Evolutionary conservation across 2,113 vertebrate genomes (phyloP).

Genomic region (Oxyruncus cristatus): DNA sequence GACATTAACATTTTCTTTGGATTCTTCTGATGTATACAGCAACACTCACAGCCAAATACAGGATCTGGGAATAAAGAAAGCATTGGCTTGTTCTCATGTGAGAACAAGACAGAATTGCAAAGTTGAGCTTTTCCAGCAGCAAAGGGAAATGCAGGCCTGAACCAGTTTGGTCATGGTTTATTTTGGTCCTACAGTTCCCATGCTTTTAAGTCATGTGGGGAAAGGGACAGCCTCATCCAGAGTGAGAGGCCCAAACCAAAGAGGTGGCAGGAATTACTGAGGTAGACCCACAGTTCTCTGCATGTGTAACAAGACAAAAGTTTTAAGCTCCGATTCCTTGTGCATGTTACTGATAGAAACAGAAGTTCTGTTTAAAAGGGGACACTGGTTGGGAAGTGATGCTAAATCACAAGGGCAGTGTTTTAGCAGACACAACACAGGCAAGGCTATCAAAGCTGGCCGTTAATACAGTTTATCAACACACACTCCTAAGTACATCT

Average conservation of each 20-base stretch:
- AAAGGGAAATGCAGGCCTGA: neutral
- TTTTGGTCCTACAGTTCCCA: neutral
- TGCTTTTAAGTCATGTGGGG: neutral
- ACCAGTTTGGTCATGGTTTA: neutral
- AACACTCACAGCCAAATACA: neutral
- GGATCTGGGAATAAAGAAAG: neutral
- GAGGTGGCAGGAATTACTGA: neutral
- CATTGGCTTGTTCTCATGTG: neutral
- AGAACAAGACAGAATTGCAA: neutral
- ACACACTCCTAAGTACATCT: neutral
- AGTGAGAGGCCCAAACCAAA: neutral
- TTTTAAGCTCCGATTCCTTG: neutral
- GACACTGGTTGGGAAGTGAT: neutral
- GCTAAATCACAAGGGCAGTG: neutral
- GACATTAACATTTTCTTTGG: neutral
- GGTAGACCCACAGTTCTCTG: neutral
- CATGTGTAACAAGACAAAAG: neutral
- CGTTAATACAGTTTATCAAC: neutral
- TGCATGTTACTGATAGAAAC: neutral
- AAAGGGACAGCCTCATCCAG: neutral
- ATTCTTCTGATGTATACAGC: neutral
- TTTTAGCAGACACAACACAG: neutral
- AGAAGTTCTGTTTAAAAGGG: neutral
- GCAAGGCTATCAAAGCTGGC: neutral
- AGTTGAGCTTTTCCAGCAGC: neutral